Base-by-base conservation (phyloP, 2,113 vertebrate genomes). In the Nothobranchius furzeri region DNA sequence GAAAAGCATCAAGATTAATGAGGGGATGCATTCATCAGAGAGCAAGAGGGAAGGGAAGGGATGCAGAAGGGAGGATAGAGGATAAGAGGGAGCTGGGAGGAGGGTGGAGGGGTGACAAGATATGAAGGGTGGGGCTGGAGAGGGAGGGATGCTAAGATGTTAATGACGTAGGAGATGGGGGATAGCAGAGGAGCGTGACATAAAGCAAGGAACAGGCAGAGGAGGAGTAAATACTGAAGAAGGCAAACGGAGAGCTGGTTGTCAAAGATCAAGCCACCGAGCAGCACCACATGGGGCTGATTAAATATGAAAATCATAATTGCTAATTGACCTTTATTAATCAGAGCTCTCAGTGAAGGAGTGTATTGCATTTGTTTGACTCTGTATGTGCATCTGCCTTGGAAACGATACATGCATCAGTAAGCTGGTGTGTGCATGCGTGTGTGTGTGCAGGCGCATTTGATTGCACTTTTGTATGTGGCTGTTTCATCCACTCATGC, bases 1-100 rank as follows among this genome's bases (percentile, higher is more conserved):
- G 94, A 95, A 95, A 93, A 95, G 93, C 95, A 92, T 94, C 92
- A 93, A 95, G 95, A 98, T 98, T 96, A 98, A 98, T 96, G 96
- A 98, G 94, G 89, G 92, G 93, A 91, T 90, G 94, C 92, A 94
- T 93, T 92, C 92, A 89, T 93, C 91, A 90, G 93, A 92, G 89
- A 91, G 91, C 79, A 68, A 65, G 65, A 76, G 20, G 30, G 36
- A 57, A 76, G 20, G 30, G 36, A 57, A 51, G 48, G 92, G 88
- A 91, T 90, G 80, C 61, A 74, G 69, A 75, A 40, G 25, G 36
- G 45, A 66, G 51, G 25, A 66, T 8, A 25, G 45, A 15, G 63
- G 66, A 73, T 17, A 37, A 36, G 47, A 36, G 49, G 43, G 15
- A 60, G 60, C 58, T 11, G 13, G 60, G 56, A 56, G 60, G 55